Evolutionary conservation across 2,113 vertebrate genomes (phyloP).

Genomic region (Pyrgilauda ruficollis): DNA sequence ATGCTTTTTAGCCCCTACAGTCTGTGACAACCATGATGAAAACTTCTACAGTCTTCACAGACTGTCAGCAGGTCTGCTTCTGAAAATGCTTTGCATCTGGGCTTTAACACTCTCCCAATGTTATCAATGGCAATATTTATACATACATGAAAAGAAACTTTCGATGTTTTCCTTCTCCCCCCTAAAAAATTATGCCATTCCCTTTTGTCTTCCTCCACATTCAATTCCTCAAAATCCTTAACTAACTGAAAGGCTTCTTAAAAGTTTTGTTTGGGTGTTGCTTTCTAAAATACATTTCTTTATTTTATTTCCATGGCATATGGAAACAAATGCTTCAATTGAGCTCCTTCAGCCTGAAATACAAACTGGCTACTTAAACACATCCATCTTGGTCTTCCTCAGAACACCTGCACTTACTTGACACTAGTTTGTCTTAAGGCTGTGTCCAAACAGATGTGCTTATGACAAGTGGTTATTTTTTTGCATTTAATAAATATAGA

Average conservation of each 20-base stretch:
- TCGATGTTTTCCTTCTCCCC: not conserved
- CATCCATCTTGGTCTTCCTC: not conserved
- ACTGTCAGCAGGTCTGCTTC: not conserved
- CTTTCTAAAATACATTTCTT: not conserved
- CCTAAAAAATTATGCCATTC: not conserved
- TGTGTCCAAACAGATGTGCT: not conserved
- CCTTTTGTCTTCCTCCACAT: not conserved
- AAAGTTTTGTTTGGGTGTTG: not conserved
- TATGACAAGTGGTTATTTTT: not conserved
- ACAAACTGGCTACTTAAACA: not conserved
- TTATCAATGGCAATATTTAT: not conserved
- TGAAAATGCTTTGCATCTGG: not conserved
- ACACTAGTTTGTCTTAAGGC: not conserved
- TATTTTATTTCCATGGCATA: not conserved
- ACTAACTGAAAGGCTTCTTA: not conserved
- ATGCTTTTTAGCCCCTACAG: not conserved
- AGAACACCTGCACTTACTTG: not conserved
- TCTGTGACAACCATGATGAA: not conserved
- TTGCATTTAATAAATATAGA: not conserved
- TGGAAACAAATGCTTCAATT: not conserved
- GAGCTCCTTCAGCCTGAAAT: not conserved
- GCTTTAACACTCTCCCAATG: not conserved
- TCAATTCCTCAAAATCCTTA: not conserved
- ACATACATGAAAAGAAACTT: not conserved
- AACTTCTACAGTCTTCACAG: not conserved